A percentile compares a stretch with the other conserved stretches of the same genome.
Evolutionary conservation across 1,140 invertebrate genomes (phyloP).

Genomic region (Plectrocnemia conspersa): DNA sequence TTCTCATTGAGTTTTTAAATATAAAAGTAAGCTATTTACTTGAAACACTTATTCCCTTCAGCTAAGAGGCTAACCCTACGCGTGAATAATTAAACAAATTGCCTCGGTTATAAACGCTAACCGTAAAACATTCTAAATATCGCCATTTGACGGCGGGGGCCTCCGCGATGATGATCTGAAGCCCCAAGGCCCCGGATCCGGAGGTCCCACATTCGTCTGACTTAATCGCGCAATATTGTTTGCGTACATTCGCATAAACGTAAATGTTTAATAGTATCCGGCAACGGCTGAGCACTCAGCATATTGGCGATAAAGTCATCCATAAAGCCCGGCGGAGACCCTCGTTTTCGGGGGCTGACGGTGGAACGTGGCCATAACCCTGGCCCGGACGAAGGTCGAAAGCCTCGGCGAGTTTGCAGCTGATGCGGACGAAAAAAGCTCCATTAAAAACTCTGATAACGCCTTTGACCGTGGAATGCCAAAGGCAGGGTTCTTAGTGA

Average conservation of each 20-base stretch:
- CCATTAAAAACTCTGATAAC: no score
- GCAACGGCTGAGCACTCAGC: slow-evolving; percentile 18
- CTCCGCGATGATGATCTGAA: neutral
- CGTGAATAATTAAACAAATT: slow-evolving; percentile 15
- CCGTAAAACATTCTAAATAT: neutral
- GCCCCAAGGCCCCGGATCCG: neutral
- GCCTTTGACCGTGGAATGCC: no score
- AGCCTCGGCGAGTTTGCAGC: neutral
- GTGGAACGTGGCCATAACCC: no score
- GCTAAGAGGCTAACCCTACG: neutral
- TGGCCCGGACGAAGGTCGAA: neutral
- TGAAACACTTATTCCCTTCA: no score
- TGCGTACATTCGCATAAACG: slow-evolving; percentile 19
- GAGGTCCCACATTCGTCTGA: neutral
- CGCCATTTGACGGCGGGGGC: neutral
- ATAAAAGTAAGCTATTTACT: no score
- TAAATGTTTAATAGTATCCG: slow-evolving; percentile 18
- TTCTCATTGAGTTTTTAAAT: no score
- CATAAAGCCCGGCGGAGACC: slow-evolving; percentile 14
- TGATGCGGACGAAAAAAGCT: neutral
- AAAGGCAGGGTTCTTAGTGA: no score
- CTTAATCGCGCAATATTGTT: slow-evolving; percentile 24
- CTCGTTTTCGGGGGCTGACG: no score
- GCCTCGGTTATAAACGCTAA: neutral
- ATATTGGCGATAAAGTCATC: slow-evolving; percentile 21